These are phyloP conservation scores for Odontesthes bonariensis DNA, from an alignment of 2,113 vertebrate genomes.

Conservation along the genomic window DNA sequence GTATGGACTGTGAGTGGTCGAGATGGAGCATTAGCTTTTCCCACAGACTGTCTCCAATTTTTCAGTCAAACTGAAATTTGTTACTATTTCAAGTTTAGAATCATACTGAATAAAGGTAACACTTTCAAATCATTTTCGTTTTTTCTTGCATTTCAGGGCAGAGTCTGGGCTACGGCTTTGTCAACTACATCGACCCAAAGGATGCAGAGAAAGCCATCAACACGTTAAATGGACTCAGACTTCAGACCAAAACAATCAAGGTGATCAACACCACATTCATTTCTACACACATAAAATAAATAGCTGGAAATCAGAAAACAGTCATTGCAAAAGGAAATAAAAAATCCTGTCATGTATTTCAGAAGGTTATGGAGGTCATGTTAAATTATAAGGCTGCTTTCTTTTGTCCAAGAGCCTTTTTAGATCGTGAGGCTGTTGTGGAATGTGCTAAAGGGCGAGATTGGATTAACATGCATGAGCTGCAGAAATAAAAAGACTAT, in stretches of 20 bases:
- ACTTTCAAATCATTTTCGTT: constrained; percentile 27
- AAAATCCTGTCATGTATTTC: background rate
- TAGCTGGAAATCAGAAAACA: background rate
- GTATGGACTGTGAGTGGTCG: too few species aligned
- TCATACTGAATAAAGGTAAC: background rate
- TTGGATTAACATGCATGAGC: constrained; percentile 51
- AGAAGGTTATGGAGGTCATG: constrained; percentile 21
- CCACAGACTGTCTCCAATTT: background rate
- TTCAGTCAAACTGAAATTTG: too few species aligned
- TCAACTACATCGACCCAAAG: constrained; percentile 99
- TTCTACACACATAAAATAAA: background rate
- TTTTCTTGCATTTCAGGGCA: constrained; percentile 86
- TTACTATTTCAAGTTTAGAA: background rate
- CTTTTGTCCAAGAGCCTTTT: constrained; percentile 28
- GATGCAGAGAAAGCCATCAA: constrained; percentile 99
- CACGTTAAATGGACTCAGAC: constrained; percentile 99
- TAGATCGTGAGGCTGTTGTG: constrained; percentile 33
- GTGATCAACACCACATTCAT: constrained; percentile 79
- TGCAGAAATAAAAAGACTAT: constrained; percentile 62
- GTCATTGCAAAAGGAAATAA: background rate
- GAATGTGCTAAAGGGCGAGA: constrained; percentile 40
- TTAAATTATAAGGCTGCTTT: constrained; percentile 2
- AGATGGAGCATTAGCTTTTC: background rate
- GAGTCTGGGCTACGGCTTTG: constrained; percentile 99
- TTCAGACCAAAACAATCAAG: constrained; percentile 99